Base-by-base conservation (phyloP, 2,113 vertebrate species). In the Pongo abelii region DNA sequence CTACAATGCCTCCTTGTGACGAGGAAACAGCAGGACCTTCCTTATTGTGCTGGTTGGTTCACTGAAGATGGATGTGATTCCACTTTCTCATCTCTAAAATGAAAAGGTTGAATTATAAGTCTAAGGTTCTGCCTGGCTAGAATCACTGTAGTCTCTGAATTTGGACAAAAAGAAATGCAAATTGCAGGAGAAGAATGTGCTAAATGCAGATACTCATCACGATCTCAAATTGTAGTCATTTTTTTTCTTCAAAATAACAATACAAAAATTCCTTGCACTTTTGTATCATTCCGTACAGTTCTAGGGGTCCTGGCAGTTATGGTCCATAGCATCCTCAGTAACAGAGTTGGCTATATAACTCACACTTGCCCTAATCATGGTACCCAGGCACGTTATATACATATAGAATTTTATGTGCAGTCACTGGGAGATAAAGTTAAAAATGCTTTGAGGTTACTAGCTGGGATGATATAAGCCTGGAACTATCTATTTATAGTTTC, bases 241-340 rank as follows among this genome's bases (percentile, higher is more conserved):
- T 43, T 77, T 78, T 61, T n/a, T 79, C 38, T 95, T 61, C 43
- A 38, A 80, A 91, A 80, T 85, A 86, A 78, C 32, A 57, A 43
- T 27, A 57, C 38, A 59, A 23, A 59, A 50, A 8, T 43, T 38
- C n/a, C 30, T 9, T n/a, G 3, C 30, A 27, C 20, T 50, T 92
- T 86, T 48, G 8, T 87, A 6, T 27, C 35, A 92, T 61, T 70
- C 22, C 59, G 2, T 64, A 25, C 18, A 50, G 27, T 12, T 95
- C n/a, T 78, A n/a, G 50, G 40, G 18, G 18, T 25, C 38, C 61
- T 87, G 43, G 70, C 35, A 35, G 22, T 86, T 35, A 30, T 4
- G 38, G 35, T 86, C 32, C 81, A 72, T 1, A 72, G 81, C 23
- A 70, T 70, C 3, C 1, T 3, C 35, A 79, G 59, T 8, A 59